Evolutionary conservation across 2,113 vertebrate genomes (phyloP).

Genomic region (Bothrops jararaca): DNA sequence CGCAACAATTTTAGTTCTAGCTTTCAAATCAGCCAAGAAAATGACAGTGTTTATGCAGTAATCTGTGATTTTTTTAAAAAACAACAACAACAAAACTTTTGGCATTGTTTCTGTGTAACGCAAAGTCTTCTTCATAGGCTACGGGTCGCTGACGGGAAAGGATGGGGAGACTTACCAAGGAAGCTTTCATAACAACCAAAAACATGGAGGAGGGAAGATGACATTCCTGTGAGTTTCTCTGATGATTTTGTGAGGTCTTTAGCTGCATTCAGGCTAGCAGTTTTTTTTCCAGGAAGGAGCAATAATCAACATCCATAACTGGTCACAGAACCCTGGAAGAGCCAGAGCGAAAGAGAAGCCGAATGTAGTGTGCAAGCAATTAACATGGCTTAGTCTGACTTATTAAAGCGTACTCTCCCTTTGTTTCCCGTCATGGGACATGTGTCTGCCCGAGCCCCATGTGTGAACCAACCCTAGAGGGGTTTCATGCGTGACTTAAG

Average conservation of each 20-base stretch:
- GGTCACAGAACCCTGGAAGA: not conserved
- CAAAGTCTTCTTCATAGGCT: slow-evolving; percentile 31
- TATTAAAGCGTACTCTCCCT: not conserved
- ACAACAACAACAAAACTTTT: not conserved
- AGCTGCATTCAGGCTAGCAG: not conserved
- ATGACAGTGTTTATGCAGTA: not conserved
- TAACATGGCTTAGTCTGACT: not conserved
- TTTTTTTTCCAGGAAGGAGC: not conserved
- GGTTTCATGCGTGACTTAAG: not conserved
- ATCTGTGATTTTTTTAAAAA: not conserved
- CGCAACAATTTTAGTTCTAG: not conserved
- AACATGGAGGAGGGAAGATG: slow-evolving; percentile 57
- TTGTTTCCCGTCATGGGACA: not conserved
- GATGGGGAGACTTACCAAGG: slow-evolving; percentile 54
- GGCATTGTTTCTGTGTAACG: not conserved
- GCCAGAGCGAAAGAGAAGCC: not conserved
- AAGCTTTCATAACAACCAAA: slow-evolving; percentile 57
- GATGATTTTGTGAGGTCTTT: not conserved
- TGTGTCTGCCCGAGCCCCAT: not conserved
- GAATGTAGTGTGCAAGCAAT: not conserved
- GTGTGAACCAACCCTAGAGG: not conserved
- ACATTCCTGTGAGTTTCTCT: slow-evolving; percentile 46
- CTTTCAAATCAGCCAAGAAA: not conserved
- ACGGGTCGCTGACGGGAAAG: slow-evolving; percentile 47
- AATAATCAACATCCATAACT: too few species aligned